Conservation (phyloP, 53 echinoderm and acorn worm genomes). For the Echinarachnius parma region DNA sequence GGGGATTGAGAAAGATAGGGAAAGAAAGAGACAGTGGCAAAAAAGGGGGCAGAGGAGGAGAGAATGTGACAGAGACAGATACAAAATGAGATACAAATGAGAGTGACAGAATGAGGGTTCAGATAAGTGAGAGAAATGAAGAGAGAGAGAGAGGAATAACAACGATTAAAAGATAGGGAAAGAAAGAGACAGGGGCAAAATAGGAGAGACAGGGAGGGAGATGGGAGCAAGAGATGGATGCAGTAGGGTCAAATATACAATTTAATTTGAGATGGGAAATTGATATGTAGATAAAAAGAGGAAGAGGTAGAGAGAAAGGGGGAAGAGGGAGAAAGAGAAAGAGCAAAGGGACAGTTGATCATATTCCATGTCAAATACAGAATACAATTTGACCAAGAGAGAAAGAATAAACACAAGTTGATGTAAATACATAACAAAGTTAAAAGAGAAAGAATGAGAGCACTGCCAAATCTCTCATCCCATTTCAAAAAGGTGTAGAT, state of each 20-base stretch:
- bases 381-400: no score
- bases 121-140: neutral
- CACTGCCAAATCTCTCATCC: no score
- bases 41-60: no score
- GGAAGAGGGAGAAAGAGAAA: conserved; percentile 10
- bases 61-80: no score
- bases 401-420: no score
- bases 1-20: no score
- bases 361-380: neutral
- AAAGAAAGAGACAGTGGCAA: no score
- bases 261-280: neutral
- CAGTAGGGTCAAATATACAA: neutral
- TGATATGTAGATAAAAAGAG: neutral
- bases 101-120: neutral
- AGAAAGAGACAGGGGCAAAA: neutral
- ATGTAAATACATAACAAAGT: no score
- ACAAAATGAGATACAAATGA: no score
- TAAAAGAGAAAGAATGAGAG: no score
- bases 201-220: neutral
- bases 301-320: conserved; percentile 11
- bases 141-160: neutral
- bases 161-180: neutral
- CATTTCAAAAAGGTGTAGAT: no score
- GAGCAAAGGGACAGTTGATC: neutral
- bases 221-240: neutral